Evolutionary conservation across 1,140 invertebrate species (phyloP).

Genomic region (Drosophila repletoides): DNA sequence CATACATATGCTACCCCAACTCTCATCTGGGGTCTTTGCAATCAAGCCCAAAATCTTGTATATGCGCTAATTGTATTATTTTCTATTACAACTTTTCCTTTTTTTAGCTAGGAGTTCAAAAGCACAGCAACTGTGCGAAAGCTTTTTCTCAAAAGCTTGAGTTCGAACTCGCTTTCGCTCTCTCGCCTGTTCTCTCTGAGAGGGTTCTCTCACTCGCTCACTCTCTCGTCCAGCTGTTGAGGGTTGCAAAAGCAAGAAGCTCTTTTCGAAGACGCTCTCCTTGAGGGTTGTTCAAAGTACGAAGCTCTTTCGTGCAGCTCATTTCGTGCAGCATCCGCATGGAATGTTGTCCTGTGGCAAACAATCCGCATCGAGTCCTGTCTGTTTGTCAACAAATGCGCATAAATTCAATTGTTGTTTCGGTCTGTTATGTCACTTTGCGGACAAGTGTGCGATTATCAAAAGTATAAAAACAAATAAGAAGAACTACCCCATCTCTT

Average conservation of each 20-base stretch:
- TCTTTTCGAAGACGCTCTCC: not conserved
- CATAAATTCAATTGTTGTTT: slow-evolving; percentile 39
- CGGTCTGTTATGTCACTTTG: slow-evolving; percentile 38
- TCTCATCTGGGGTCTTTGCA: not conserved
- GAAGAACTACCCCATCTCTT: not conserved
- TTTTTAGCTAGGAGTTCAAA: slow-evolving; percentile 23
- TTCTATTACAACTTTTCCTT: slow-evolving; percentile 37
- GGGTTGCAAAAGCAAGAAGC: slow-evolving; percentile 11
- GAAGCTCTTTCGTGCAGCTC: slow-evolving; percentile 5
- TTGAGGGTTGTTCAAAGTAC: not conserved
- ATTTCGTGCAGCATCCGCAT: slow-evolving; percentile 50
- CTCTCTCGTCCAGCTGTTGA: not conserved
- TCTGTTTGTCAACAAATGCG: slow-evolving; percentile 51
- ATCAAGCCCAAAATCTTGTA: slow-evolving; percentile 32
- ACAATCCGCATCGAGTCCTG: not conserved
- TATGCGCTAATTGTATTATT: slow-evolving; percentile 39
- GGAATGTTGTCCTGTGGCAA: too few species aligned
- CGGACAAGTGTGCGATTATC: slow-evolving; percentile 11
- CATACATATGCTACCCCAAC: not conserved
- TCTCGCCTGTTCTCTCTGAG: not conserved
- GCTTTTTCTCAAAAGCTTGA: slow-evolving; percentile 20
- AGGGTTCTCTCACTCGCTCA: not conserved
- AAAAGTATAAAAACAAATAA: too few species aligned
- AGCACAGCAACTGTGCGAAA: slow-evolving; percentile 27
- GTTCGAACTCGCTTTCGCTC: slow-evolving; percentile 14